phyloP scores from a whole-genome alignment of 1,140 invertebrate species.

The Drosophila triauraria region DNA sequence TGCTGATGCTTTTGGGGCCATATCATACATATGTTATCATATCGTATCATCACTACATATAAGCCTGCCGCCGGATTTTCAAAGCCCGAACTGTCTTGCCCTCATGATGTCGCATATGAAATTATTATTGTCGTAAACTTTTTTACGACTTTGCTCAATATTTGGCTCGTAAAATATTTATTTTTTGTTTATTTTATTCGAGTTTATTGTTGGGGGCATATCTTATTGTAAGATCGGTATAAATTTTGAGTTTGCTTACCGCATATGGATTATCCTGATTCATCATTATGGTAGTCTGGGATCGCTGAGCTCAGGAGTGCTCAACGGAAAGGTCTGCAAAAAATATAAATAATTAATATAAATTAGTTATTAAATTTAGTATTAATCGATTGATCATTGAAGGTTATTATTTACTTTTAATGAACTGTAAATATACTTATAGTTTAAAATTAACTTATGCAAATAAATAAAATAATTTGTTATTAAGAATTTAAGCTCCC shows the following conservation, averaged over 20 bases:
- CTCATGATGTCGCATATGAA: conserved; percentile 42
- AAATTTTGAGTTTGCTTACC: conserved; percentile 65
- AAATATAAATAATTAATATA: conserved; percentile 7
- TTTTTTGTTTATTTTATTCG: conserved; percentile 14
- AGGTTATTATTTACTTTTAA: neutral
- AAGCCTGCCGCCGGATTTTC: conserved; percentile 23
- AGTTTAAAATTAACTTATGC: no score
- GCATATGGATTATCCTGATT: conserved; percentile 84
- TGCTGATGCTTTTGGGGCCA: conserved; percentile 54
- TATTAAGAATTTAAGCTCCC: no score
- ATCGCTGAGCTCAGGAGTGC: conserved; percentile 8
- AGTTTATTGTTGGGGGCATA: conserved; percentile 3
- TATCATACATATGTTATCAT: conserved; percentile 38
- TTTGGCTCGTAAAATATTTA: conserved; percentile 70
- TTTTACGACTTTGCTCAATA: conserved; percentile 66
- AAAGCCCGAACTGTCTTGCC: conserved; percentile 21
- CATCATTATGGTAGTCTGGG: conserved; percentile 63
- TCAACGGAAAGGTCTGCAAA: conserved; percentile 36
- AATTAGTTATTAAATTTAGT: neutral
- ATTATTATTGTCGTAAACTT: conserved; percentile 60
- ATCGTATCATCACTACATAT: no score
- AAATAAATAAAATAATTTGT: no score
- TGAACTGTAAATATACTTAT: no score
- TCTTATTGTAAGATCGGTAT: conserved; percentile 18
- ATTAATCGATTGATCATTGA: no score